Percentiles rank a stretch among this genome's conserved stretches.
phyloP scores from a whole-genome alignment of 2,113 vertebrate genomes.

The Catagonus wagneri region DNA sequence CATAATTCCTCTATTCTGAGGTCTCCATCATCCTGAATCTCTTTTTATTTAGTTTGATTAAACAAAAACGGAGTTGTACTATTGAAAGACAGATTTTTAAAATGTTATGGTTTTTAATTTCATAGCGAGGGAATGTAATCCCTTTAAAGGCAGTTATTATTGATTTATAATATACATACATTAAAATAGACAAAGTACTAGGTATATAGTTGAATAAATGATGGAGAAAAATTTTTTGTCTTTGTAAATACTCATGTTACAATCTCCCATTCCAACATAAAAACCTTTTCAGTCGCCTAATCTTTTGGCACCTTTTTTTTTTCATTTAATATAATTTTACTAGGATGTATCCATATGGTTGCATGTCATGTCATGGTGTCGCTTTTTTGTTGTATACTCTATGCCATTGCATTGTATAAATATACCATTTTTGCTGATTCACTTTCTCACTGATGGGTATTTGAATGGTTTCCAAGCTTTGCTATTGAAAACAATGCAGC shows the following conservation, averaged over 20 bases:
- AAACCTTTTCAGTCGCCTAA: neutral
- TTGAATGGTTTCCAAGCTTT: neutral
- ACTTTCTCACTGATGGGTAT: neutral
- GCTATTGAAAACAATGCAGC: neutral
- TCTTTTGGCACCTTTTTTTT: slow-evolving; percentile 18
- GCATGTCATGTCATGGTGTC: neutral
- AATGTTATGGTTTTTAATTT: neutral
- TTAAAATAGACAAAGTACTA: neutral
- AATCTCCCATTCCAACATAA: neutral
- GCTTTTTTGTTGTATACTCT: neutral
- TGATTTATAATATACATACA: neutral
- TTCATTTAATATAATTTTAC: slow-evolving; percentile 2
- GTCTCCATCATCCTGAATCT: neutral
- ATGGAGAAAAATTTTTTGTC: neutral
- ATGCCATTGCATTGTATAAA: neutral
- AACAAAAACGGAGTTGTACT: neutral
- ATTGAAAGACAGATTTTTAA: neutral
- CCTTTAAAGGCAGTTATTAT: neutral
- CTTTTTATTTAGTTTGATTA: neutral
- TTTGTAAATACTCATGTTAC: neutral
- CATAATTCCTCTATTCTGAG: neutral
- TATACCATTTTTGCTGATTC: neutral
- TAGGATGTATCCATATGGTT: neutral
- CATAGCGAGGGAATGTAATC: neutral
- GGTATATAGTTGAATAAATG: neutral